Evolutionary conservation across 2,888 invertebrate species (phyloP), one percentile per base, ranked within the genome.

Genomic region (Sepiola atlantica): DNA sequence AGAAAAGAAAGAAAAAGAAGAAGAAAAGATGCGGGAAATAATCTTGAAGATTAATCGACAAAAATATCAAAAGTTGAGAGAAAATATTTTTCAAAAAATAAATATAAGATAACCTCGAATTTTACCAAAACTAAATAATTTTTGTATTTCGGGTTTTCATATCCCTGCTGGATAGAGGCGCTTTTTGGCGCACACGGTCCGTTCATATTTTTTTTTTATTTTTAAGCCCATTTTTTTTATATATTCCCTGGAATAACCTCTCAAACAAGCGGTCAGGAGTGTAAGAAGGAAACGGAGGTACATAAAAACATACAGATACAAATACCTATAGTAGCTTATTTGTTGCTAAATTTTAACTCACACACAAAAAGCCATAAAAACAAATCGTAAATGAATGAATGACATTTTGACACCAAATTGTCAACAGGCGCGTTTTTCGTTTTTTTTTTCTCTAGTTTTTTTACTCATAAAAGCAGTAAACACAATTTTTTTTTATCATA

Each of bases 221-320:
- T 77, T n/a, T n/a, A n/a, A n/a, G n/a, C n/a, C n/a, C n/a, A n/a
- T n/a, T n/a, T 77, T n/a, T 77, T 14, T 21, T n/a, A 61, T 4
- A 45, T 45, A 45, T 45, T 61, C 61, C n/a, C n/a, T 77, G 77
- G 32, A 77, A 32, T 32, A 32, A 28, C n/a, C 10, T n/a, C 77
- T 77, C n/a, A 77, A 77, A 77, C 77, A 77, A 77, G 77, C 77
- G n/a, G 77, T 32, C 77, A 77, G n/a, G 77, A 77, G 77, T 77
- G 77, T 77, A 77, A 77, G n/a, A 16, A 77, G 77, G 32, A 77
- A n/a, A n/a, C 2, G 77, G 77, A n/a, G 77, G 77, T 77, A 77
- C 77, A 77, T 77, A 77, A 77, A 77, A 77, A n/a, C n/a, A 77
- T 16, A 77, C 77, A 77, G 1, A 45, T 45, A 77, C n/a, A 77